Evolutionary conservation across 2,797 vertebrate species (phyloP).

Genomic region (Dromococcyx pavoninus): DNA sequence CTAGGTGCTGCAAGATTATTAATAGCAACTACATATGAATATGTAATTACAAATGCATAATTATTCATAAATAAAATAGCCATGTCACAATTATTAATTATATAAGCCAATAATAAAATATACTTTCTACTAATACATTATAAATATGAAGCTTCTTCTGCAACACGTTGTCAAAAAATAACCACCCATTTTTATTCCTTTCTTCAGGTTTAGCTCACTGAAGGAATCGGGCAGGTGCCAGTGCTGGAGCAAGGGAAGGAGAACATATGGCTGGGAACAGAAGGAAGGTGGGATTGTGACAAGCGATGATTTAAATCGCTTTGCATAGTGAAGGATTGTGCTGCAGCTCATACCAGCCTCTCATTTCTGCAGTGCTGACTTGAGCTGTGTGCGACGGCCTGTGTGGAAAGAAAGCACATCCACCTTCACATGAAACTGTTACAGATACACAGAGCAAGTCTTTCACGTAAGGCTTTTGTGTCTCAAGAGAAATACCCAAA

Average conservation of each 20-base stretch:
- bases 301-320: background rate
- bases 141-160: background rate
- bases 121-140: background rate
- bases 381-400: background rate
- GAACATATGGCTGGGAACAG: conserved; percentile 12
- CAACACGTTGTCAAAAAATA: background rate
- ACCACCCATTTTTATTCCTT: background rate
- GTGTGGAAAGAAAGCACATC: background rate
- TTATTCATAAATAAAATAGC: background rate
- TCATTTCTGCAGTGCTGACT: background rate
- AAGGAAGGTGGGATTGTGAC: conserved; percentile 12
- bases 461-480: background rate
- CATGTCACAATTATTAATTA: background rate
- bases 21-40: too few relatives aligned
- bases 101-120: background rate
- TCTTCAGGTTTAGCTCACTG: background rate
- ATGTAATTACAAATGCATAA: background rate
- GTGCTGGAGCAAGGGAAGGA: background rate
- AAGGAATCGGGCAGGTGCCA: background rate
- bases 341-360: background rate
- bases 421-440: background rate
- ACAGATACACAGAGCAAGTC: background rate
- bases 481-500: background rate
- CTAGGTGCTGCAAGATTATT: too few relatives aligned
- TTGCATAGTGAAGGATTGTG: background rate